Base-by-base conservation (phyloP, 2,888 invertebrate genomes). In the Folsomia manolachei region DNA sequence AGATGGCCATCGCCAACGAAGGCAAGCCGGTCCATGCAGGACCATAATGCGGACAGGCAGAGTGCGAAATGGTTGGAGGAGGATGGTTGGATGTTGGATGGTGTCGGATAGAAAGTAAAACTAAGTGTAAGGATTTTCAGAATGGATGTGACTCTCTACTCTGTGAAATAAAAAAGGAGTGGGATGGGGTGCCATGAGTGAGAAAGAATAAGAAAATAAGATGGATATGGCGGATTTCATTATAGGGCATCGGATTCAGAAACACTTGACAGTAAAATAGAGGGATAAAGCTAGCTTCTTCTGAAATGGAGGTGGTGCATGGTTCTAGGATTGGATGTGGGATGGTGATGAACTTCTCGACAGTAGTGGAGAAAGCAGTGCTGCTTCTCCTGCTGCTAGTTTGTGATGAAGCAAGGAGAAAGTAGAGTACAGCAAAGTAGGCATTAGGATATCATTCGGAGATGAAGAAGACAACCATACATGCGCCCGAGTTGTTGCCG, bases 401-500 rank as follows among this genome's bases (percentile, higher is more conserved):
- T 66, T 39, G 51, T 51, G 52, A 39, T 14, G 23, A 23, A 51
- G 52, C n/a, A 66, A 19, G 52, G 24, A 51, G 65, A 52, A 66
- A 66, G 52, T 21, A 9, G 23, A 51, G 21, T 64, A 27, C 27
- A 56, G 56, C 39, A 39, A n/a, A n/a, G 39, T 4, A 56, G 39
- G 27, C 9, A 27, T 26, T 23, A n/a, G n/a, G n/a, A n/a, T n/a
- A n/a, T n/a, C n/a, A n/a, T 27, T 21, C 27, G 14, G 65, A 19
- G 65, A 39, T 27, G 65, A 66, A 23, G 52, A 39, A 66, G 65
- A 66, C 65, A 66, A 66, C 39, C 7, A 9, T 51, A 4, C 65
- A 23, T 52, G 65, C 52, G 65, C 65, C 52, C 25, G 56, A 56
- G 19, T 60, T 60, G 14, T 19, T n/a, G 63, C 63, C 63, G 63